Percentiles rank a stretch among this genome's conserved stretches.
Conservation (phyloP, 1,140 invertebrate genomes). For the Drosophila saltans region DNA sequence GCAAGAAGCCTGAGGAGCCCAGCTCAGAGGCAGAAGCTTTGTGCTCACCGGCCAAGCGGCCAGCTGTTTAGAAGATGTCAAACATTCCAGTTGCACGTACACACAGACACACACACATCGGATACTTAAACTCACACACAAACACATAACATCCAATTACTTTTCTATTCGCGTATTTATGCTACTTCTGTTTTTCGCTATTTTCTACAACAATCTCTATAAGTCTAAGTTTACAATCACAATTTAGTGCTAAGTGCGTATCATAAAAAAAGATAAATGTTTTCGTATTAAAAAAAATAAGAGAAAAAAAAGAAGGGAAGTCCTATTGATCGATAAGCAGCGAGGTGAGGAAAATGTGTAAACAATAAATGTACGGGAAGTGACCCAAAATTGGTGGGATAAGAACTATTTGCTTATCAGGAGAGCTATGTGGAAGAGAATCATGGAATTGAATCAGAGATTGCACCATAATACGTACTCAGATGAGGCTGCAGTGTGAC, state of each 20-base stretch:
- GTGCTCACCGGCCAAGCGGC: constrained; percentile 75
- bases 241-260: constrained; percentile 75
- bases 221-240: constrained; percentile 78
- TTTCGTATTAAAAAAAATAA: constrained; percentile 68
- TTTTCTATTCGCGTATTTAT: constrained; percentile 50
- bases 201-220: constrained; percentile 67
- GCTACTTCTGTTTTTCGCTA: constrained; percentile 59
- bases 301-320: constrained; percentile 35
- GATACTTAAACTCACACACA: constrained; percentile 41
- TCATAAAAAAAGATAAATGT: constrained; percentile 57
- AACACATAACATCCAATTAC: constrained; percentile 35
- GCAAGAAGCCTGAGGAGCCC: constrained; percentile 81
- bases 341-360: constrained; percentile 30
- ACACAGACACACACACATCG: constrained; percentile 36
- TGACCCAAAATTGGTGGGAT: constrained; percentile 24
- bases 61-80: constrained; percentile 59
- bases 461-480: constrained; percentile 83
- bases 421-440: constrained; percentile 15
- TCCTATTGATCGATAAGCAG: constrained; percentile 13
- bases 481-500: constrained; percentile 83
- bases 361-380: constrained; percentile 41
- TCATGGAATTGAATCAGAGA: constrained; percentile 37
- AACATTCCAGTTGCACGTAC: constrained; percentile 65
- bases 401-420: constrained; percentile 6
- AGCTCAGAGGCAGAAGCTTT: constrained; percentile 74